Conservation (phyloP, 2,888 invertebrate species). For the Elgonia sp. region DNA sequence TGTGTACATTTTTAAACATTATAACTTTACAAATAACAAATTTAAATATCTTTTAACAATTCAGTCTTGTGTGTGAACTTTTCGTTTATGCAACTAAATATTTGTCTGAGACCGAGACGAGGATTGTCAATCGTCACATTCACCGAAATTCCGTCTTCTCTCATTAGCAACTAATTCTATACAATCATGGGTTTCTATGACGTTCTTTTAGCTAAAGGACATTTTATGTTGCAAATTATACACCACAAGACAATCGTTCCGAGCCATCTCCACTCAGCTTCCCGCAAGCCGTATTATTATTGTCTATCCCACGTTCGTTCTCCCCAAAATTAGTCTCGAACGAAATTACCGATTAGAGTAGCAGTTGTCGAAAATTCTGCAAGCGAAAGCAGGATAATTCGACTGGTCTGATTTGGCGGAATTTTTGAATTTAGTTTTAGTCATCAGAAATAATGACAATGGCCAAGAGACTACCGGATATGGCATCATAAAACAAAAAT, state of each 20-base stretch:
- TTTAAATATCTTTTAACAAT: too few relatives aligned
- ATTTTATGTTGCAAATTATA: slow-evolving; percentile 60
- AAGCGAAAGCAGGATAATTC: not conserved
- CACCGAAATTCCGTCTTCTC: slow-evolving; percentile 22
- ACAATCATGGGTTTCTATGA: slow-evolving; percentile 46
- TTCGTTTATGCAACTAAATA: too few relatives aligned
- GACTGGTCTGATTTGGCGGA: slow-evolving; percentile 11
- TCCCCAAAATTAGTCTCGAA: slow-evolving; percentile 51
- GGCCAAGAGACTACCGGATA: slow-evolving; percentile 49
- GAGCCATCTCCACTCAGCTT: slow-evolving; percentile 45
- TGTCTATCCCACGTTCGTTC: slow-evolving; percentile 48
- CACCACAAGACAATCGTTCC: slow-evolving; percentile 47
- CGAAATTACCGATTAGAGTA: slow-evolving; percentile 45
- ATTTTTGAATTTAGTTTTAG: slow-evolving; percentile 14
- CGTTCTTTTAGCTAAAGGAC: slow-evolving; percentile 53
- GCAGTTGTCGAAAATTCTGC: slow-evolving; percentile 37
- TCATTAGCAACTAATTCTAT: slow-evolving; percentile 57
- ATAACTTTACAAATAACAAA: too few relatives aligned
- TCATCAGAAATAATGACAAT: slow-evolving; percentile 36
- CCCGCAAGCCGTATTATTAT: slow-evolving; percentile 53
- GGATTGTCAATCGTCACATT: slow-evolving; percentile 19
- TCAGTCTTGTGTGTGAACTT: too few relatives aligned
- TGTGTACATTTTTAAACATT: too few relatives aligned
- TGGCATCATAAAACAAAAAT: slow-evolving; percentile 62
- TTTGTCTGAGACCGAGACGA: not conserved